Conservation (phyloP, 1,140 invertebrate genomes). For the Saccostrea echinata region DNA sequence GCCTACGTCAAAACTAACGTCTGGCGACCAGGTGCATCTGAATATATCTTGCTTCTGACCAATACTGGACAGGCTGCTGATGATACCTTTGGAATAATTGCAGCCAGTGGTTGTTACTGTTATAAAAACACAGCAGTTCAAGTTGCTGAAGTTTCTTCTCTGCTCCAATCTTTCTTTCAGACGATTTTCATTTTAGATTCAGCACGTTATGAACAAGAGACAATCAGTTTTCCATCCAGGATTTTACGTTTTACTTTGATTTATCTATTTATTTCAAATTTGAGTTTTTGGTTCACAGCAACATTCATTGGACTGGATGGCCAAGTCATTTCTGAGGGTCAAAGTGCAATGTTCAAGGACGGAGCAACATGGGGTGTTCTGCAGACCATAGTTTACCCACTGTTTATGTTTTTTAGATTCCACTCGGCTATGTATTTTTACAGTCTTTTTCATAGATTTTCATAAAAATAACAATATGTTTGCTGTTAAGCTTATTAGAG, state of each 20-base stretch:
- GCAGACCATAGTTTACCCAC: not conserved
- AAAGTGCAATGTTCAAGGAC: conserved; percentile 18
- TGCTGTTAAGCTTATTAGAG: no score
- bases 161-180: not conserved
- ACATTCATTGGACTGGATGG: conserved; percentile 24
- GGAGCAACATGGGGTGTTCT: not conserved
- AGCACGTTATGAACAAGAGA: not conserved
- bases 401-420: conserved; percentile 18
- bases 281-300: conserved; percentile 22
- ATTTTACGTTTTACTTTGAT: conserved; percentile 17
- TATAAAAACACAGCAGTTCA: not conserved
- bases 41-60: conserved; percentile 5
- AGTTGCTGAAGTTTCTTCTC: not conserved
- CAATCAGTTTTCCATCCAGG: not conserved
- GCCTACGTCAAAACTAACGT: not conserved
- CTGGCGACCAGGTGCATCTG: not conserved
- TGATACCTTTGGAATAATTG: conserved; percentile 2
- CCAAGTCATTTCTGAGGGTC: conserved; percentile 6
- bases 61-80: conserved; percentile 1
- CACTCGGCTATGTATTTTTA: conserved; percentile 23
- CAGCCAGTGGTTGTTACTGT: conserved; percentile 10
- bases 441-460: conserved; percentile 30
- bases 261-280: not conserved
- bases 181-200: conserved; percentile 22
- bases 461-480: not conserved